Base-by-base conservation (phyloP, 2,888 invertebrate species). In the Tiliacea citrago region DNA sequence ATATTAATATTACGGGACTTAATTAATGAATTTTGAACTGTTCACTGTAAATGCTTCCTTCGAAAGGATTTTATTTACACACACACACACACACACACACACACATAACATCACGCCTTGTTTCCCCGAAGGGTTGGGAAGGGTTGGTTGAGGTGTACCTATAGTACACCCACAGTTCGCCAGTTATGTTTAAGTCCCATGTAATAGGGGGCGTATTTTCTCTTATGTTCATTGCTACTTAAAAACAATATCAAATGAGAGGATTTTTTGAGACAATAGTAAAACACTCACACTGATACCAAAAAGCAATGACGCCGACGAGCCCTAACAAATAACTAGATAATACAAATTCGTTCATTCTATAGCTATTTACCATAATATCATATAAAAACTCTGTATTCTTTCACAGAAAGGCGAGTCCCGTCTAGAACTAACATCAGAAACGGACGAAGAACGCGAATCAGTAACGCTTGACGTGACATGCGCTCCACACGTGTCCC, bases 331-430 rank as follows among this genome's bases (percentile, higher is more conserved):
- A 39, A 39, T 39, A 39, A 18, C 10, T 51, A 51, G 51, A 51
- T 9, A n/a, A 1, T 24, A 55, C 24, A 24, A 55, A 55, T 24
- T 47, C 6, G 18, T 51, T 51, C 0, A 51, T 51, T 24, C 7
- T 53, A 39, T 18, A 53, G 1, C 0, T 18, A 12, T 65, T n/a
- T 39, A 47, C 13, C 9, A n/a, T 21, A 16, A 18, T 42, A 13
- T 39, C 2, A 45, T n/a, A 24, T 12, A n/a, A 13, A 2, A 65
- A 49, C 9, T 29, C 0, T 39, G 8, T 49, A n/a, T 39, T 61
- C 0, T 61, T 61, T 0, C 13, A 58, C 86, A 96, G 96, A 96
- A 95, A 94, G 96, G 96, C 9, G 96, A 96, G 2, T 87, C 93
- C 0, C 91, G 87, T 0, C 24, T 95, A 2, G 90, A 92, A 12